phyloP scores from a whole-genome alignment of 2,797 vertebrate genomes.

The Onychomys arenicola region DNA sequence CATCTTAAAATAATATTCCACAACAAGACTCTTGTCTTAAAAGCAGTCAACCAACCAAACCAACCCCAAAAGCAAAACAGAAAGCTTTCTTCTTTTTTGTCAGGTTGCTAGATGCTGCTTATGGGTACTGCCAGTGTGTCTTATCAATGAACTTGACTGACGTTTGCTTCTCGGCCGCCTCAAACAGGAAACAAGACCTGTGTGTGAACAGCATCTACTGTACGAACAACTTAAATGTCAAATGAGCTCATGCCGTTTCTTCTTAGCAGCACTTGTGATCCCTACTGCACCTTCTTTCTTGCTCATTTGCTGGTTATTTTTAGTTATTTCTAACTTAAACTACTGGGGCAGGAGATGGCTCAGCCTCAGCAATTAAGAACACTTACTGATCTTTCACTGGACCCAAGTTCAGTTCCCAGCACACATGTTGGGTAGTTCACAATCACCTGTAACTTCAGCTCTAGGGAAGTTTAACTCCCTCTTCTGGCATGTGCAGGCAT shows the following conservation, averaged over 20 bases:
- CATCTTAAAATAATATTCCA: too few species aligned
- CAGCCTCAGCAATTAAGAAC: not conserved
- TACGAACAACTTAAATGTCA: constrained; percentile 40
- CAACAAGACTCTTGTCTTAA: not conserved
- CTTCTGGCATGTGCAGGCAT: not conserved
- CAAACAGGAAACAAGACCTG: not conserved
- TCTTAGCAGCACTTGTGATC: not conserved
- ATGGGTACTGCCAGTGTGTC: not conserved
- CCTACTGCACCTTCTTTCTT: constrained; percentile 33
- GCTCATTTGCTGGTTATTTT: not conserved
- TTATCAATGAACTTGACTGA: not conserved
- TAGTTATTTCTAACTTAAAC: constrained; percentile 39
- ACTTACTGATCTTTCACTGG: not conserved
- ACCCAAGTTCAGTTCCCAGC: not conserved
- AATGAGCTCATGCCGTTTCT: not conserved
- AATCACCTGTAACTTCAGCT: too few species aligned
- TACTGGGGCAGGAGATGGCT: not conserved
- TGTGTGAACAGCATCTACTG: not conserved
- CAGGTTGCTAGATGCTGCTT: not conserved
- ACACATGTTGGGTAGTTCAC: not conserved
- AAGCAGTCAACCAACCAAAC: not conserved
- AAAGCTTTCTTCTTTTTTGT: not conserved
- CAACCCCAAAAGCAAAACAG: not conserved
- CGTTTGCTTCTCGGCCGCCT: constrained; percentile 4
- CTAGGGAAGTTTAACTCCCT: not conserved